phyloP scores from a whole-genome alignment of 2,113 vertebrate genomes.

The Uria aalge region DNA sequence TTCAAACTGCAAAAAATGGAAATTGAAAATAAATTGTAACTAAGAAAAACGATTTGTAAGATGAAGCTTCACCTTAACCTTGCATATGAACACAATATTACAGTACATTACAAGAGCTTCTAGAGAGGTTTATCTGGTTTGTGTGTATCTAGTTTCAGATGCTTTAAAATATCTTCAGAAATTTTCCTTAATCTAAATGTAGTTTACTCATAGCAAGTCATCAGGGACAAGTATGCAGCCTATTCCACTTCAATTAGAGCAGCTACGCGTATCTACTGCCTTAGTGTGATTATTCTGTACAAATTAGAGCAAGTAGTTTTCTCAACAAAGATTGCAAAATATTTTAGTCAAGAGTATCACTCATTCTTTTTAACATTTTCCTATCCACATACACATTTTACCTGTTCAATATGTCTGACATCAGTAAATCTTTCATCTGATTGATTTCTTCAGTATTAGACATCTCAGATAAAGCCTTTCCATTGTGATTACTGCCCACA shows the following conservation, averaged over 20 bases:
- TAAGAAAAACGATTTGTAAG: not conserved
- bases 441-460: not conserved
- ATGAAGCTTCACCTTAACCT: not conserved
- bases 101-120: not conserved
- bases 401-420: not conserved
- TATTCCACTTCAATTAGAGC: conserved; percentile 10
- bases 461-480: not conserved
- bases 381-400: not conserved
- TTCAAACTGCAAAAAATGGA: not conserved
- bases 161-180: not conserved
- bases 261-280: not conserved
- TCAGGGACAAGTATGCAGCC: not conserved
- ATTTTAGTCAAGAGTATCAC: not conserved
- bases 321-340: not conserved
- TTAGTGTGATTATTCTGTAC: not conserved
- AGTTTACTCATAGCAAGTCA: not conserved
- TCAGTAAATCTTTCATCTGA: not conserved
- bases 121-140: not conserved
- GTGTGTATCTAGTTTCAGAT: not conserved
- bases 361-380: not conserved
- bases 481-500: not conserved
- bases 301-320: not conserved
- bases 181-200: not conserved
- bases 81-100: not conserved
- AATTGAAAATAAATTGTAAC: not conserved